A percentile compares a stretch with the other conserved stretches of the same genome.
Conservation (phyloP, 30 jellyfish, hydroid and myxozoan genomes). For the Aurelia aurita region DNA sequence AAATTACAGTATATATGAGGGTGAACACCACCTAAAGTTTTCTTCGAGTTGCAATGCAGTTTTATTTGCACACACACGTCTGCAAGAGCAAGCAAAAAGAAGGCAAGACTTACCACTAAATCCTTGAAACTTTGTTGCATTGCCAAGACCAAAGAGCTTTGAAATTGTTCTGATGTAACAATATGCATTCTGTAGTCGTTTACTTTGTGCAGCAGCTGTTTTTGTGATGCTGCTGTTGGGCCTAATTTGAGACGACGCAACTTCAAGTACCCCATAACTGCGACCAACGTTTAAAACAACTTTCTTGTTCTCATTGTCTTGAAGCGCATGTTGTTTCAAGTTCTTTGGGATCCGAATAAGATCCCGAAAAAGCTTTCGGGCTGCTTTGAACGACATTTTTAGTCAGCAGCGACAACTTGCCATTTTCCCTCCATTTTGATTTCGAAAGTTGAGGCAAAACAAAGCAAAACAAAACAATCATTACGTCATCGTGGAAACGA, state of each 20-base stretch:
- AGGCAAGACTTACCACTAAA: no score
- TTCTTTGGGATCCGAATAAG: constrained; percentile 26
- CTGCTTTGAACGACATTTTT: constrained; percentile 55
- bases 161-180: constrained; percentile 20
- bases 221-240: background rate
- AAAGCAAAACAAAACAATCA: background rate
- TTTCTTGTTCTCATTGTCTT: constrained; percentile 22
- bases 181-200: background rate
- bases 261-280: constrained; percentile 5
- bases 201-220: background rate
- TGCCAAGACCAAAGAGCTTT: background rate
- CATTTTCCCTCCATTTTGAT: background rate
- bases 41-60: no score
- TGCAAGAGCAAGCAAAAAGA: no score
- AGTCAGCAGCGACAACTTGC: background rate
- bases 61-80: no score
- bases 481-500: background rate
- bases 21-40: no score
- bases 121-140: no score
- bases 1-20: no score
- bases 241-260: background rate
- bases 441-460: background rate
- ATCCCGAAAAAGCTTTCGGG: constrained; percentile 48
- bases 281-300: constrained; percentile 7
- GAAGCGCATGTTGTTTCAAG: background rate